Evolutionary conservation across 2,113 vertebrate genomes (phyloP).

Genomic region (Erythrolamprus reginae): DNA sequence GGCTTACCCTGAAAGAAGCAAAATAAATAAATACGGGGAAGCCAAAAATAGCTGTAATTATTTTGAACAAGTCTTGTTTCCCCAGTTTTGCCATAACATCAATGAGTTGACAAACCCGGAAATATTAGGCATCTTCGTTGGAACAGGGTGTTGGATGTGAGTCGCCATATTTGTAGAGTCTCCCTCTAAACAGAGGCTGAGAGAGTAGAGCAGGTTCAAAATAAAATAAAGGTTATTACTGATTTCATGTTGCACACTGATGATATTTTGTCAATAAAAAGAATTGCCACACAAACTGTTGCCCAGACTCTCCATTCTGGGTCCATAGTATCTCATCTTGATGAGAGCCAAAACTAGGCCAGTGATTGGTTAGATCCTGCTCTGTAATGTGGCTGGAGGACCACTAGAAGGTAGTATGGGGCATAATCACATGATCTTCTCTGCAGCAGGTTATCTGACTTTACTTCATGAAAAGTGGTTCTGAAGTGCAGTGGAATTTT

Average conservation of each 20-base stretch:
- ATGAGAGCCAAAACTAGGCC: neutral
- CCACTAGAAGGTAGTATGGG: no score
- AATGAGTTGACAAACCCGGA: neutral
- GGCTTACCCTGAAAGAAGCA: neutral
- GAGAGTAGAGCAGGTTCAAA: neutral
- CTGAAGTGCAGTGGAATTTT: neutral
- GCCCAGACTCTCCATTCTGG: neutral
- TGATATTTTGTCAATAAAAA: neutral
- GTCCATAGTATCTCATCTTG: neutral
- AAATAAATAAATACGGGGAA: constrained; percentile 11
- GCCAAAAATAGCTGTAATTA: neutral
- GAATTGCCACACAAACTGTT: neutral
- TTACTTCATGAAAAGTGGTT: neutral
- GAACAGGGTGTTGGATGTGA: neutral
- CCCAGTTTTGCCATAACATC: constrained; percentile 17
- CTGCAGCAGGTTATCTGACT: neutral
- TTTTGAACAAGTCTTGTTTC: neutral
- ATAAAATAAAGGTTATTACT: neutral
- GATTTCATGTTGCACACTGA: neutral
- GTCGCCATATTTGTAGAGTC: neutral
- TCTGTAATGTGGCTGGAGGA: neutral
- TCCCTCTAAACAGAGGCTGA: neutral
- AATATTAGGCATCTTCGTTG: neutral
- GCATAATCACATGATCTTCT: neutral
- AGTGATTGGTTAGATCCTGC: neutral